These are phyloP conservation scores for Scopus umbretta DNA, from an alignment of 2,113 vertebrate species.

Conservation along the genomic window DNA sequence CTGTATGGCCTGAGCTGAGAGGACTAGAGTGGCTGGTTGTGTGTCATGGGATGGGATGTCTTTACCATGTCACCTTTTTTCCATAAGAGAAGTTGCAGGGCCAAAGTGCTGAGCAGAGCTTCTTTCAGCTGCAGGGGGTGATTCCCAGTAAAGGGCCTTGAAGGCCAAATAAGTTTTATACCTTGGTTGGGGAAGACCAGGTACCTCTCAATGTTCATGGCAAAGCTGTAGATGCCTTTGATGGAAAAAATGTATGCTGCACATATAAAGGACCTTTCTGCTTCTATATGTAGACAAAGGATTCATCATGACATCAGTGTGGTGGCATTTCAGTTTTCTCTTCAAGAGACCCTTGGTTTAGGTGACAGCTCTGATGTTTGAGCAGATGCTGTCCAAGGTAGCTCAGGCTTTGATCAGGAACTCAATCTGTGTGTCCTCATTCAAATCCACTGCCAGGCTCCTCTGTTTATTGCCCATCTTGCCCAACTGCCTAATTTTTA, in stretches of 20 bases:
- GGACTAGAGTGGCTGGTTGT: not conserved
- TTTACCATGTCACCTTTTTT: not conserved
- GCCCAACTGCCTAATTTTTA: not conserved
- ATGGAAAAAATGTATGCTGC: not conserved
- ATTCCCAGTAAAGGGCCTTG: not conserved
- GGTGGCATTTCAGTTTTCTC: not conserved
- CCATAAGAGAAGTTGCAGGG: not conserved
- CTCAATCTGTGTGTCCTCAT: not conserved
- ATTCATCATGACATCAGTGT: not conserved
- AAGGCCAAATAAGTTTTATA: not conserved
- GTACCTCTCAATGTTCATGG: not conserved
- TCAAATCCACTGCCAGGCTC: not conserved
- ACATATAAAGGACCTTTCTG: not conserved
- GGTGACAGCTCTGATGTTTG: not conserved
- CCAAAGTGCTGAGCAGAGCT: not conserved
- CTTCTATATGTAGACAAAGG: not conserved
- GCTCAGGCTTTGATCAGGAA: not conserved
- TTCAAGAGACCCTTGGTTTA: not conserved
- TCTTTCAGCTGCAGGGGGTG: not conserved
- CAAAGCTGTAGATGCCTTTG: not conserved
- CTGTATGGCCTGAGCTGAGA: not conserved
- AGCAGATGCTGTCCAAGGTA: not conserved
- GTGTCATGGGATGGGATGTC: not conserved
- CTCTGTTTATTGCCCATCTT: not conserved
- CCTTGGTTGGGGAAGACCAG: not conserved